phyloP scores from a whole-genome alignment of 2,797 vertebrate genomes.

The Mycteria americana region DNA sequence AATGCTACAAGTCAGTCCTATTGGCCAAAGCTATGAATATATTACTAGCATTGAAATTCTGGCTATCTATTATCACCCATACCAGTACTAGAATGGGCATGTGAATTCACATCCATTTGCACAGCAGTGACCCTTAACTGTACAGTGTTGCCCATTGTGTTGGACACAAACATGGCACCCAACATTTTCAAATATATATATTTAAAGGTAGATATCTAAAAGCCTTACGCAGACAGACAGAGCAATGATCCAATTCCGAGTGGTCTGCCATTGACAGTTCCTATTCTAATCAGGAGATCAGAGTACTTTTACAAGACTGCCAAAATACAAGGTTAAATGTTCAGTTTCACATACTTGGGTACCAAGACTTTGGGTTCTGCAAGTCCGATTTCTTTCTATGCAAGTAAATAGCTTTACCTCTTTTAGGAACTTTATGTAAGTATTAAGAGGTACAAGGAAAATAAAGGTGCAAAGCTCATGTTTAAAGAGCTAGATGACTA shows the following conservation, averaged over 20 bases:
- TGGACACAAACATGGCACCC: neutral
- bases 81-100: neutral
- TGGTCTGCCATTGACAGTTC: neutral
- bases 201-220: neutral
- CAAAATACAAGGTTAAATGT: neutral
- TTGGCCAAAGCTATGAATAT: neutral
- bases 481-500: neutral
- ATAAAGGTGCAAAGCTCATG: neutral
- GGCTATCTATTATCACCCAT: neutral
- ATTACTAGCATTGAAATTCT: neutral
- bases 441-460: neutral
- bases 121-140: neutral
- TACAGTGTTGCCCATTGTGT: neutral
- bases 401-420: neutral
- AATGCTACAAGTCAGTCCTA: neutral
- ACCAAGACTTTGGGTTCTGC: neutral
- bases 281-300: neutral
- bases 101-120: neutral
- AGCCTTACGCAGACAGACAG: neutral
- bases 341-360: neutral
- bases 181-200: neutral
- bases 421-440: neutral
- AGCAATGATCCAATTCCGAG: neutral
- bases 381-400: neutral
- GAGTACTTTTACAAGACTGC: neutral